These are phyloP conservation scores for Tupaia tana DNA, from an alignment of 2,113 vertebrate species.

Conservation along the genomic window DNA sequence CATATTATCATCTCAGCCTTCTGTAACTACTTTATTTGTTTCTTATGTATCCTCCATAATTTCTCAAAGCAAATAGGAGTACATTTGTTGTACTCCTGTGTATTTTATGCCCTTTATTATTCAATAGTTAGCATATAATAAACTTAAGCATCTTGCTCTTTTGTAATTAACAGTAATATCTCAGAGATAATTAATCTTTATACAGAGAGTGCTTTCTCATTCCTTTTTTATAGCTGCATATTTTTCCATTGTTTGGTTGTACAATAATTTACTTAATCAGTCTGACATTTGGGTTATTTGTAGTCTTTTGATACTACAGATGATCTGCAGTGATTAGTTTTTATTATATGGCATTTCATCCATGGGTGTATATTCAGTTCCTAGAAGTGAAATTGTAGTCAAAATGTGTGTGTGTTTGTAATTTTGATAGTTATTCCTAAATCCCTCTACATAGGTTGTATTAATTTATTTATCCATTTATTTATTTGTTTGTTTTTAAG, in stretches of 20 bases:
- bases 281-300: slow-evolving; percentile 6
- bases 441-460: not conserved
- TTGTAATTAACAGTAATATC: not conserved
- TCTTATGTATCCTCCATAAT: not conserved
- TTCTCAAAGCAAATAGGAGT: slow-evolving; percentile 31
- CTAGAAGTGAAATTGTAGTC: not conserved
- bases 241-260: not conserved
- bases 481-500: not conserved
- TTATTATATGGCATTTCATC: not conserved
- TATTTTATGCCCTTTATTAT: not conserved
- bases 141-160: not conserved
- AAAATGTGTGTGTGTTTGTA: not conserved
- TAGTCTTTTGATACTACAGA: not conserved
- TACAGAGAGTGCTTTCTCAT: not conserved
- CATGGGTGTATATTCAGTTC: not conserved
- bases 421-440: slow-evolving; percentile 31
- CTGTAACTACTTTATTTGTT: not conserved
- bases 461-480: not conserved
- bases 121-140: not conserved
- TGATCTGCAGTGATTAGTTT: not conserved
- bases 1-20: not conserved
- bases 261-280: not conserved
- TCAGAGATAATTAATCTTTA: slow-evolving; percentile 13
- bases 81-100: not conserved
- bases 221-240: not conserved